Conservation (phyloP, 2,113 vertebrate species). For the Lampris incognitus region DNA sequence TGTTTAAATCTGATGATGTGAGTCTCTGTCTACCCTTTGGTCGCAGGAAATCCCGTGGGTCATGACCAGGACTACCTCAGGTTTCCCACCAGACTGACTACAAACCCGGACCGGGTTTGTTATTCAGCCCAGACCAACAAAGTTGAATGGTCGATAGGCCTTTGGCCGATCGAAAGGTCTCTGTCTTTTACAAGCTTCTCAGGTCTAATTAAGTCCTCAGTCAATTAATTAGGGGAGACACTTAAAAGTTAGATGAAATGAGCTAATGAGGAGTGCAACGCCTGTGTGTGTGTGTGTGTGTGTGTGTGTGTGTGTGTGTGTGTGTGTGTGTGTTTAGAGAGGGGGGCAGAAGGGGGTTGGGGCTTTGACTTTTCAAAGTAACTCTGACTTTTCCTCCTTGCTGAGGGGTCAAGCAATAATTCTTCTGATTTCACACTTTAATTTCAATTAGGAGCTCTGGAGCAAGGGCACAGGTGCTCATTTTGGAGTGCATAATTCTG, state of each 20-base stretch:
- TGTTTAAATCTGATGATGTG: not conserved
- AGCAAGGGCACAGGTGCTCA: conserved; percentile 18
- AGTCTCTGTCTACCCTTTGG: not conserved
- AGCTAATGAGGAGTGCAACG: not conserved
- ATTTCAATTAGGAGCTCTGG: conserved; percentile 23
- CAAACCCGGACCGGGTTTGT: not conserved
- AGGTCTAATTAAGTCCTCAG: conserved; percentile 30
- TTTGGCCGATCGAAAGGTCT: conserved; percentile 30
- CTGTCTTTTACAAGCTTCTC: conserved; percentile 15
- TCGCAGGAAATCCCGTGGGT: conserved; percentile 15
- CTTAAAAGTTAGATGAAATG: not conserved
- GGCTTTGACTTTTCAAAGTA: not conserved
- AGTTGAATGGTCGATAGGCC: conserved; percentile 23
- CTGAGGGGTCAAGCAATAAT: conserved; percentile 31
- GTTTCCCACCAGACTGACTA: not conserved
- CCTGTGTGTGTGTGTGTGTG: not conserved
- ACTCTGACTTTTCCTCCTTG: conserved; percentile 32
- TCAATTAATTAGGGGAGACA: conserved; percentile 7
- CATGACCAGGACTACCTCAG: conserved; percentile 9
- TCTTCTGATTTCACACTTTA: conserved; percentile 24
- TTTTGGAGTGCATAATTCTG: conserved; percentile 12
- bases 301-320: not conserved
- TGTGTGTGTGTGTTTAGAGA: not conserved
- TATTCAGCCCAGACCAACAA: conserved; percentile 2
- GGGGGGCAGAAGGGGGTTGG: not conserved